phyloP scores from a whole-genome alignment of 2,888 invertebrate species.

The Clistopyga incitator region DNA sequence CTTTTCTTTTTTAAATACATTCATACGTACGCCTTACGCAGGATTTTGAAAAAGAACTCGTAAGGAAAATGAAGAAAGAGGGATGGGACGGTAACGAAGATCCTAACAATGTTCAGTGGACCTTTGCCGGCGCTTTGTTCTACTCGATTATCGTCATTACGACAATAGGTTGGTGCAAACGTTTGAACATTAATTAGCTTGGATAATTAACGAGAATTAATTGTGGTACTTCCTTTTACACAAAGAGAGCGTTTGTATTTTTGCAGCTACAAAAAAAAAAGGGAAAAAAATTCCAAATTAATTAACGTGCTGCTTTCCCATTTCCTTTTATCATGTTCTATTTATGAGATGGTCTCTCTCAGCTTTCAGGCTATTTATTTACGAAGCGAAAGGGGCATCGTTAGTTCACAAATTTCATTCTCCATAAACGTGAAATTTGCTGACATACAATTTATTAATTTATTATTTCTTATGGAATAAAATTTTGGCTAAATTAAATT shows the following conservation, averaged over 20 bases:
- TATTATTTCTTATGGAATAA: too few species aligned
- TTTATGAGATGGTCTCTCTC: too few species aligned
- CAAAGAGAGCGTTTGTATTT: background rate
- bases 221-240: slow-evolving; percentile 5
- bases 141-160: slow-evolving; percentile 98
- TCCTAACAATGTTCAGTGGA: slow-evolving; percentile 89
- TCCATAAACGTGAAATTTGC: too few species aligned
- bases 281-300: background rate
- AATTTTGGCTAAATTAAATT: too few species aligned
- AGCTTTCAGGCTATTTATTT: too few species aligned
- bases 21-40: slow-evolving; percentile 64
- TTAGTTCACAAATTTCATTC: too few species aligned
- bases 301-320: background rate
- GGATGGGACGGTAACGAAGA: slow-evolving; percentile 95
- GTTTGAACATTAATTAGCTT: too few species aligned
- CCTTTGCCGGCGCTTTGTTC: slow-evolving; percentile 94
- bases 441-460: too few species aligned
- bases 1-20: background rate
- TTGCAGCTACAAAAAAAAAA: background rate
- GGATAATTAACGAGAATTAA: background rate
- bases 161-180: slow-evolving; percentile 92
- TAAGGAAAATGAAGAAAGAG: slow-evolving; percentile 93
- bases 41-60: slow-evolving; percentile 89
- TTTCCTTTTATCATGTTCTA: background rate
- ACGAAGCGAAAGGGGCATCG: too few species aligned